These are phyloP conservation scores for Lasioglossum morio DNA, from an alignment of 2,888 invertebrate species.

Conservation along the genomic window DNA sequence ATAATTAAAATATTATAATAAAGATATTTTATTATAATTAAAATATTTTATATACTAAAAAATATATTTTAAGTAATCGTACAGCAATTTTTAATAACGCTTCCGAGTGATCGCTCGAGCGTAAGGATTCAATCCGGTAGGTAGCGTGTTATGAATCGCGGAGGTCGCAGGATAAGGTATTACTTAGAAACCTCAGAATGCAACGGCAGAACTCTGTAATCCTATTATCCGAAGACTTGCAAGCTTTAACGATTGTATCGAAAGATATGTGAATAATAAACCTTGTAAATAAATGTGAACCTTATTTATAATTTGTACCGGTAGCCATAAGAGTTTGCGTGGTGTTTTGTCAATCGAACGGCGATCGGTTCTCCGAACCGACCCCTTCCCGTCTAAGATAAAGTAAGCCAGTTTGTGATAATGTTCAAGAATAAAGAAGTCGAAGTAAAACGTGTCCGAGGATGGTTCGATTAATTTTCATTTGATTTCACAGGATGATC, in stretches of 20 bases:
- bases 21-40: too few relatives aligned
- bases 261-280: slow-evolving; percentile 32
- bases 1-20: too few relatives aligned
- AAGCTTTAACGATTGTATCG: slow-evolving; percentile 70
- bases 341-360: slow-evolving; percentile 49
- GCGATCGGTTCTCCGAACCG: slow-evolving; percentile 44
- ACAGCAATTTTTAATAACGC: too few relatives aligned
- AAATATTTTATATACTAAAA: too few relatives aligned
- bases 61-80: too few relatives aligned
- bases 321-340: slow-evolving; percentile 40
- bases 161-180: not conserved
- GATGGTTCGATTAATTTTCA: slow-evolving; percentile 30
- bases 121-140: not conserved
- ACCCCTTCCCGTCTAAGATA: slow-evolving; percentile 66
- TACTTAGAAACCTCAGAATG: not conserved
- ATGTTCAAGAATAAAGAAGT: slow-evolving; percentile 53
- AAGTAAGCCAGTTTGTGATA: slow-evolving; percentile 80
- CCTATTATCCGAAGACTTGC: slow-evolving; percentile 70
- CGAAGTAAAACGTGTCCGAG: slow-evolving; percentile 26
- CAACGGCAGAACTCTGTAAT: slow-evolving; percentile 50
- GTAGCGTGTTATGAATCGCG: not conserved
- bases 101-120: too few relatives aligned
- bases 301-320: slow-evolving; percentile 60
- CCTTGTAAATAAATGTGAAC: slow-evolving; percentile 71
- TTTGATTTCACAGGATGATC: slow-evolving; percentile 18